phyloP scores from a whole-genome alignment of 2,888 invertebrate species.

The Parelbella ahira region DNA sequence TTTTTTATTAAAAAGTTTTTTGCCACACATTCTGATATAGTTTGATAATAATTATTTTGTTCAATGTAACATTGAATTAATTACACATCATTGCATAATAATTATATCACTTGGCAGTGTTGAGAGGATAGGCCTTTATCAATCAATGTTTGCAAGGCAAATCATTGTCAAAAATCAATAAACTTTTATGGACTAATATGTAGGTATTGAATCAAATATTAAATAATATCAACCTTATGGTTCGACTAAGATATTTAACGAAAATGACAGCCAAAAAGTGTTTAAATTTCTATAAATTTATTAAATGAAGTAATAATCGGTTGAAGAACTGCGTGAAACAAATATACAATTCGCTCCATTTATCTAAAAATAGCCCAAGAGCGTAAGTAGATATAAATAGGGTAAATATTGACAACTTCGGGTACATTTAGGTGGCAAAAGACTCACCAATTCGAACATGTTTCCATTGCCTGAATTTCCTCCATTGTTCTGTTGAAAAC shows the following conservation, averaged over 20 bases:
- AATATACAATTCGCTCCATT: conserved; percentile 59
- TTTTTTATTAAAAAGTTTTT: too few relatives aligned
- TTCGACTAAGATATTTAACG: too few relatives aligned
- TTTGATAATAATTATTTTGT: too few relatives aligned
- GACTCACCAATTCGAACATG: conserved; percentile 78
- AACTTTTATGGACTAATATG: too few relatives aligned
- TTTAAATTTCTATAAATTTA: conserved; percentile 13
- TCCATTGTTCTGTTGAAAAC: conserved; percentile 45
- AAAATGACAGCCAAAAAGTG: too few relatives aligned
- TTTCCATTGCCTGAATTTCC: conserved; percentile 55
- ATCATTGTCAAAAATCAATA: too few relatives aligned
- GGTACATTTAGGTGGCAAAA: conserved; percentile 32
- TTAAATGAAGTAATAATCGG: conserved; percentile 49
- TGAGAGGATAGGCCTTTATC: too few relatives aligned
- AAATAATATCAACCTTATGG: too few relatives aligned
- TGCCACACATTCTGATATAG: too few relatives aligned
- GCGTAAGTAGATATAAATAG: conserved; percentile 65
- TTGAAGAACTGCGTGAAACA: conserved; percentile 39
- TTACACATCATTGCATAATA: conserved; percentile 16
- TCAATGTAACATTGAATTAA: too few relatives aligned
- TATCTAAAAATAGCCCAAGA: conserved; percentile 70
- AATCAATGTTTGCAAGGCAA: conserved; percentile 3
- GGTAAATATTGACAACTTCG: conserved; percentile 57
- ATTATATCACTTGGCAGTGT: conserved; percentile 10
- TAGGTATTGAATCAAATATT: too few relatives aligned